A percentile compares a stretch with the other conserved stretches of the same genome.
Evolutionary conservation across 2,113 vertebrate genomes (phyloP).

Genomic region (Willisornis vidua): DNA sequence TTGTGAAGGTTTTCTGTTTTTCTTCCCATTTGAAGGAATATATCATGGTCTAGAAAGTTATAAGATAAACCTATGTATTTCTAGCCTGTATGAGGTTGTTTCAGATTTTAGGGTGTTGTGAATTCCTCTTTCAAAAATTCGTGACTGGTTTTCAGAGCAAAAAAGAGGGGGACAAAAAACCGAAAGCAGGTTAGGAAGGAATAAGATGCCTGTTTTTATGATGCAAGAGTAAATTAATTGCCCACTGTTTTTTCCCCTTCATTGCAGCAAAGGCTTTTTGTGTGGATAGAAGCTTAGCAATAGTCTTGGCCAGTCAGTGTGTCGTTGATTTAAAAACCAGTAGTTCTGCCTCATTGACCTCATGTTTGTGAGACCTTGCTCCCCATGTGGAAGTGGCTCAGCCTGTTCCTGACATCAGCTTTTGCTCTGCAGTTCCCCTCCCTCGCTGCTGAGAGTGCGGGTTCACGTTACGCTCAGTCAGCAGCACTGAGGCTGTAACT

Average conservation of each 20-base stretch:
- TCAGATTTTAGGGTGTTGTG: background rate
- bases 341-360: background rate
- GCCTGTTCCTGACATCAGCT: background rate
- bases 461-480: background rate
- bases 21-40: background rate
- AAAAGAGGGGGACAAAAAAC: background rate
- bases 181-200: background rate
- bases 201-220: background rate
- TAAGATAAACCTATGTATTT: background rate
- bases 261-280: background rate
- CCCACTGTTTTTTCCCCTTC: background rate
- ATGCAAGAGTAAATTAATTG: background rate
- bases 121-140: background rate
- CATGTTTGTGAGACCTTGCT: background rate
- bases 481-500: background rate
- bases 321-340: background rate
- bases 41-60: background rate
- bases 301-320: background rate
- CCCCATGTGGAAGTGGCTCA: background rate
- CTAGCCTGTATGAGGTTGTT: background rate
- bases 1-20: background rate
- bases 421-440: background rate
- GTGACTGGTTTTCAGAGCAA: background rate
- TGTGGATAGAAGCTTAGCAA: background rate
- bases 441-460: background rate